Conservation (phyloP, 2,113 vertebrate species). For the Tyto alba region DNA sequence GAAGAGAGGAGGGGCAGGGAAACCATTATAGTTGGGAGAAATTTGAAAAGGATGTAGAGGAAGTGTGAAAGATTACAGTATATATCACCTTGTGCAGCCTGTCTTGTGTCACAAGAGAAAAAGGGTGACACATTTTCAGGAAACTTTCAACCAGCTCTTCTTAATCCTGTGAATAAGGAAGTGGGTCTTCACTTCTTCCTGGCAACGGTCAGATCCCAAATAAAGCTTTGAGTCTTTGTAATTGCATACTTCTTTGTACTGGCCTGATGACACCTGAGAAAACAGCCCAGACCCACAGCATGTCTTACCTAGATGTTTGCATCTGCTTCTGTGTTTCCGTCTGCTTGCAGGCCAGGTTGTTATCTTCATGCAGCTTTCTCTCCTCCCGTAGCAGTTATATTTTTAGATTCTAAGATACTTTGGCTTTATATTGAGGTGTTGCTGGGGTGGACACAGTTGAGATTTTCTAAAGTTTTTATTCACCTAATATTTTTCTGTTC, state of each 20-base stretch:
- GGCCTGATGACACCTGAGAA: not conserved
- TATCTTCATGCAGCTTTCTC: not conserved
- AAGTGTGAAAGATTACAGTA: not conserved
- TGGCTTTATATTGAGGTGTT: not conserved
- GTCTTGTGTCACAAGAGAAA: not conserved
- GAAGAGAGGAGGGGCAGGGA: not conserved
- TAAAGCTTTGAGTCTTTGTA: not conserved
- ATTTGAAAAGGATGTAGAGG: not conserved
- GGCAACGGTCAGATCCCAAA: not conserved
- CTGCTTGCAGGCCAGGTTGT: not conserved
- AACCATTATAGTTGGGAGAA: not conserved
- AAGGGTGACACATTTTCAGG: not conserved
- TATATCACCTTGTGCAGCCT: not conserved
- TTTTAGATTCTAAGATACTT: not conserved
- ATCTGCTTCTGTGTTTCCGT: not conserved
- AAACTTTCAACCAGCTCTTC: not conserved
- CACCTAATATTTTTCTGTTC: not conserved
- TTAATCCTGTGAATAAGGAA: not conserved
- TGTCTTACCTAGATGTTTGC: not conserved
- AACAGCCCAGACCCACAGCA: accelerated
- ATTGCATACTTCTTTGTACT: not conserved
- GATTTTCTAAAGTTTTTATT: not conserved
- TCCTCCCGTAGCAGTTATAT: not conserved
- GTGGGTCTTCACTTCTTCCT: not conserved
- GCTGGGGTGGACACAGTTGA: not conserved